Evolutionary conservation across 2,113 vertebrate genomes (phyloP).

Genomic region (Gallinago undulata): DNA sequence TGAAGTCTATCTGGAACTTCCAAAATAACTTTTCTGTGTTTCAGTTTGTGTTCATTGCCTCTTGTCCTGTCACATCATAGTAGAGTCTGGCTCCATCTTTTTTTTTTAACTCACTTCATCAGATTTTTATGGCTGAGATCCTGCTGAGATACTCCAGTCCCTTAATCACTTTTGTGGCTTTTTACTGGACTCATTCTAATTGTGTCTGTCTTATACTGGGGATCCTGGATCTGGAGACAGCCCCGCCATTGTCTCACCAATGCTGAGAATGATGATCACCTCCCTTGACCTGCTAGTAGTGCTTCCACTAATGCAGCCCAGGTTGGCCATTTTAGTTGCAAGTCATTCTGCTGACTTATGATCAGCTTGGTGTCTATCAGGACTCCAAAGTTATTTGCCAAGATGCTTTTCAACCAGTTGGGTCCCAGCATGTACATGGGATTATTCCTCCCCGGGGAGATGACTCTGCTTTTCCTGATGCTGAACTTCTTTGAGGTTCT

Average conservation of each 20-base stretch:
- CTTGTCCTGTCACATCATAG: background rate
- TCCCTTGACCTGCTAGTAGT: background rate
- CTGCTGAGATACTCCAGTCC: background rate
- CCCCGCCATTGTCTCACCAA: background rate
- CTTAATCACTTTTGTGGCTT: background rate
- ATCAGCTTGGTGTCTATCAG: background rate
- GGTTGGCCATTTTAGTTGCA: background rate
- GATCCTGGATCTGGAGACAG: background rate
- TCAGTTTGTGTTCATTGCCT: background rate
- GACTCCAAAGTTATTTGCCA: background rate
- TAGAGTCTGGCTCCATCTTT: background rate
- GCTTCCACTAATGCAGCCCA: background rate
- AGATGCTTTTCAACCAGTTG: background rate
- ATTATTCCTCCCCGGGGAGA: background rate
- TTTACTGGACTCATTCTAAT: background rate
- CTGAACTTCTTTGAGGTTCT: background rate
- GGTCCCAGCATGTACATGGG: background rate
- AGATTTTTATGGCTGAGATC: background rate
- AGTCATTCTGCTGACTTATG: background rate
- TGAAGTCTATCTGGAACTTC: background rate
- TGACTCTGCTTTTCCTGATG: background rate
- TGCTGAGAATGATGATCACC: background rate
- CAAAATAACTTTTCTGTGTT: background rate
- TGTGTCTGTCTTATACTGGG: background rate
- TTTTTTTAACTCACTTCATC: background rate